Percentiles rank a stretch among this genome's conserved stretches.
These are phyloP conservation scores for Tinamus major DNA, from an alignment of 2,797 vertebrate genomes.

Conservation along the genomic window DNA sequence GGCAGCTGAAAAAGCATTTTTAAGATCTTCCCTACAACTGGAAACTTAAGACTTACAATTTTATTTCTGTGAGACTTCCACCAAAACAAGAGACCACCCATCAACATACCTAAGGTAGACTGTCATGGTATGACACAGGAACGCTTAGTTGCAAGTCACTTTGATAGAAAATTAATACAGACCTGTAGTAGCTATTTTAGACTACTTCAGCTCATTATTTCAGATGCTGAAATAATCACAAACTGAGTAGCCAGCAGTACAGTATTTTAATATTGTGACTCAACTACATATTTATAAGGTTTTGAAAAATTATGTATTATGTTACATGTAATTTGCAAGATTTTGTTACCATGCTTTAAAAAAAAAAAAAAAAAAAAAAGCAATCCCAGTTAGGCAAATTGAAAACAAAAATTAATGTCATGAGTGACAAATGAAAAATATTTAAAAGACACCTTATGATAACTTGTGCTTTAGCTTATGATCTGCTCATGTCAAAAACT, in stretches of 20 bases:
- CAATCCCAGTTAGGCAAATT: background rate
- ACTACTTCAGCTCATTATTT: too few species aligned
- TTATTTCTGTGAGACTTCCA: background rate
- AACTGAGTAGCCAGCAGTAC: background rate
- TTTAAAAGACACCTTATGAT: background rate
- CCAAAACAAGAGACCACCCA: background rate
- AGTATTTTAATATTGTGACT: background rate
- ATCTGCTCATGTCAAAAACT: background rate
- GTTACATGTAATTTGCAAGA: background rate
- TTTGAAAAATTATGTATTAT: background rate
- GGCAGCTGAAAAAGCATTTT: background rate
- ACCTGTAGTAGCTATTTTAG: background rate
- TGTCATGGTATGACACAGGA: background rate
- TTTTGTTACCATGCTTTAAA: background rate
- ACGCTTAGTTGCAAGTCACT: background rate
- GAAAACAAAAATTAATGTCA: background rate
- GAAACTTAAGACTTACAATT: background rate
- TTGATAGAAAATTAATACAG: background rate
- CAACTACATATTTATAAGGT: background rate
- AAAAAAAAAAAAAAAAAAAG: too few species aligned
- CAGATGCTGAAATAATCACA: background rate
- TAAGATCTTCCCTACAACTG: background rate
- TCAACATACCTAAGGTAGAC: background rate
- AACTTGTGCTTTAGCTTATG: background rate
- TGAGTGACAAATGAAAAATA: background rate